Evolutionary conservation across 2,113 vertebrate species (phyloP).

Genomic region (Saguinus midas): DNA sequence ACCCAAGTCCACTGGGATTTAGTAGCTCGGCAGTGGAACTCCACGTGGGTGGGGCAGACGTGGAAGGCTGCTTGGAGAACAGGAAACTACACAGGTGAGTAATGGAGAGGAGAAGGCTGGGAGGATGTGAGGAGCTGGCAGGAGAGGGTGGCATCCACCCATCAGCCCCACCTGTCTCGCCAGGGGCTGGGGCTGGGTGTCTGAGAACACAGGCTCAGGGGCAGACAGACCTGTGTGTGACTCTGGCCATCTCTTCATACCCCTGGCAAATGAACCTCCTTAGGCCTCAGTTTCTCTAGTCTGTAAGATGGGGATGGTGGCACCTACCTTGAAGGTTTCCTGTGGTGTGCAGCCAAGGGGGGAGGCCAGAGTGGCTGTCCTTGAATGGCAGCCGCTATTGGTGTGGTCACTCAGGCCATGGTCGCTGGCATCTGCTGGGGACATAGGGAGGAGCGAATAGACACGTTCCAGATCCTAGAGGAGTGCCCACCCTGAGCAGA

Average conservation of each 20-base stretch:
- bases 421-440: not conserved
- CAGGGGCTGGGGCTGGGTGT: not conserved
- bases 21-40: not conserved
- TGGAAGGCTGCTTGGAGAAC: not conserved
- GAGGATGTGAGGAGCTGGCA: not conserved
- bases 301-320: not conserved
- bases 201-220: not conserved
- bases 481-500: not conserved
- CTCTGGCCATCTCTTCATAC: not conserved
- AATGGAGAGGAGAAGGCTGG: not conserved
- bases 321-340: not conserved
- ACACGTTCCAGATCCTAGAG: not conserved
- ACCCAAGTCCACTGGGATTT: fast-evolving
- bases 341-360: fast-evolving
- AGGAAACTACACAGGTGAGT: not conserved
- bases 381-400: not conserved
- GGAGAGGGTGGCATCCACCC: not conserved
- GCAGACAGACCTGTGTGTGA: not conserved
- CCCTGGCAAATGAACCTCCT: not conserved
- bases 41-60: fast-evolving
- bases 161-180: not conserved
- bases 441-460: too few relatives aligned
- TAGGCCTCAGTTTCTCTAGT: not conserved
- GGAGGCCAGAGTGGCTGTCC: not conserved
- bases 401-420: not conserved